Conservation (phyloP, 2,888 invertebrate species). For the Rhimphoctona megacephalus region DNA sequence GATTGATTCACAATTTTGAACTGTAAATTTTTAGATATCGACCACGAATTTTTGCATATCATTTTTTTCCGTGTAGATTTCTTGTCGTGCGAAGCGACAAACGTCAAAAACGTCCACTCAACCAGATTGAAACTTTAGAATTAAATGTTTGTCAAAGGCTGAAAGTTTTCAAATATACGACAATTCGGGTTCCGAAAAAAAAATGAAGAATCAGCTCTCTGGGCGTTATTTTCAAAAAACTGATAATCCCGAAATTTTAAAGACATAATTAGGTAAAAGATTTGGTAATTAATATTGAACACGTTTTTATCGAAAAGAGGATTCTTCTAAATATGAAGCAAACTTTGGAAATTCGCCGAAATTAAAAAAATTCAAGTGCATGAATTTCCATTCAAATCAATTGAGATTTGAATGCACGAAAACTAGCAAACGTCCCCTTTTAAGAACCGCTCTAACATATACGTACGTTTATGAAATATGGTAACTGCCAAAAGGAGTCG, state of each 20-base stretch:
- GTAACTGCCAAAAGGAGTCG: slow-evolving; percentile 20
- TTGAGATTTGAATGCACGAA: neutral
- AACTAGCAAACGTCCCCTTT: slow-evolving; percentile 7
- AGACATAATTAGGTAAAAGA: neutral
- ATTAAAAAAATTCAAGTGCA: neutral
- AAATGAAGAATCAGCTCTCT: too few relatives aligned
- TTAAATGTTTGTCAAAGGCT: too few relatives aligned
- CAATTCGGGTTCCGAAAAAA: too few relatives aligned
- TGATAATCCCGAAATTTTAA: neutral
- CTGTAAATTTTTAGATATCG: too few relatives aligned
- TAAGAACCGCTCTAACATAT: slow-evolving; percentile 1
- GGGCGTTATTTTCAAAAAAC: too few relatives aligned
- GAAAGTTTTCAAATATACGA: too few relatives aligned
- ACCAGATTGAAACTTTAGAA: neutral
- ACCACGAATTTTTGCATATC: too few relatives aligned
- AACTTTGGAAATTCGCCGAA: neutral
- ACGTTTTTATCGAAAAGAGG: too few relatives aligned
- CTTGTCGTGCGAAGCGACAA: neutral
- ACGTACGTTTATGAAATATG: slow-evolving; percentile 19
- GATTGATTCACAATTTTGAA: too few relatives aligned
- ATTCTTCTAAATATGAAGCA: neutral
- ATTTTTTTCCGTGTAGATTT: neutral
- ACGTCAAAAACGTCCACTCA: neutral
- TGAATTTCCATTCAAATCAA: neutral
- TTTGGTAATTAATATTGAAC: neutral